A percentile compares a stretch with the other conserved stretches of the same genome.
Conservation (phyloP, 2,113 vertebrate genomes). For the Thoracochromis brauschi region DNA sequence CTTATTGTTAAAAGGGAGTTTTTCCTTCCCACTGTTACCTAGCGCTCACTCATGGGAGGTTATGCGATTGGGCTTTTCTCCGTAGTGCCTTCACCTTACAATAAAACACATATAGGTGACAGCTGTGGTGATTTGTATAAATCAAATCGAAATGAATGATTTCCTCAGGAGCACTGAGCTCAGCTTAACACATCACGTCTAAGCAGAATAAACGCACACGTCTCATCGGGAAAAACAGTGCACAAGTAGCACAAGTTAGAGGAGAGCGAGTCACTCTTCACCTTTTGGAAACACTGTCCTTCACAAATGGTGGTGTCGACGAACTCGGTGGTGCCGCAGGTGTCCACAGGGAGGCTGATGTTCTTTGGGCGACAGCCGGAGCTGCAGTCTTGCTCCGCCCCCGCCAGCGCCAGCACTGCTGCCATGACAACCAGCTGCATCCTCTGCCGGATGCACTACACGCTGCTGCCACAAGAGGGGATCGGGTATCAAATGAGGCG, state of each 20-base stretch:
- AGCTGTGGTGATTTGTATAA: not conserved
- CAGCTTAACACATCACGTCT: not conserved
- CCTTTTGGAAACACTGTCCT: conserved; percentile 81
- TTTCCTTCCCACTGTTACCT: not conserved
- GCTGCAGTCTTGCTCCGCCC: conserved; percentile 52
- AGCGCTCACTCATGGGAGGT: not conserved
- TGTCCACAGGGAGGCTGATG: conserved; percentile 78
- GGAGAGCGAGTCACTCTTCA: conserved; percentile 13
- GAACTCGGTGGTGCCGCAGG: conserved; percentile 72
- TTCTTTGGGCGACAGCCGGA: conserved; percentile 74
- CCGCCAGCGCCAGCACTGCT: conserved; percentile 68
- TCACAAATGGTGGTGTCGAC: conserved; percentile 80
- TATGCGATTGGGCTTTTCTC: not conserved
- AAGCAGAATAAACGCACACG: not conserved
- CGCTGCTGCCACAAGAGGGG: conserved; percentile 18
- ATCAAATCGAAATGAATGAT: not conserved
- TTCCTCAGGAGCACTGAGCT: not conserved
- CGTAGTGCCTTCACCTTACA: not conserved
- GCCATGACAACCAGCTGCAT: conserved; percentile 72
- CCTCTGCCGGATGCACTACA: conserved; percentile 16
- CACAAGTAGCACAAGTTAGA: not conserved
- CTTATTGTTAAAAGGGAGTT: not conserved
- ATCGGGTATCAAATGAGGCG: not conserved
- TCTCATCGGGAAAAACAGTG: not conserved
- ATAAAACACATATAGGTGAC: not conserved